Base-by-base conservation (phyloP, 2,113 vertebrate genomes). In the Suncus etruscus region DNA sequence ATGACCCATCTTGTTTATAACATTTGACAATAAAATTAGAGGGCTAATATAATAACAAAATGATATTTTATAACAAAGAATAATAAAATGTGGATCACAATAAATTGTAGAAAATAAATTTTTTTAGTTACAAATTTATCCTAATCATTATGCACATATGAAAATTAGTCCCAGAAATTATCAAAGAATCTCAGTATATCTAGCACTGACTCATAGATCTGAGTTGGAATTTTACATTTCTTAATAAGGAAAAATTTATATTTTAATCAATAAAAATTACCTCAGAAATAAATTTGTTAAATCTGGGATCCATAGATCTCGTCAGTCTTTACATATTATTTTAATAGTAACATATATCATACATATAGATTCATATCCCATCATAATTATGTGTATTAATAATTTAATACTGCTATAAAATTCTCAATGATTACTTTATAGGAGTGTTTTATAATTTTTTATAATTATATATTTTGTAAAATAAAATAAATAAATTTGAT, bases 221-320 rank as follows among this genome's bases (percentile, higher is more conserved):
- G 29, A 83, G 20, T 32, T 75, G 61, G 32, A 79, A 16, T n/a
- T 83, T 87, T 91, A 16, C 83, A 81, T 84, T 88, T 83, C 48
- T 86, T 77, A 86, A 74, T 86, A 78, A 63, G 3, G 29, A 78
- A 24, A 0, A 50, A 22, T 1, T 86, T 83, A 6, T 18, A 66
- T 70, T 61, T n/a, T 72, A 82, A 58, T 58, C 76, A 75, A 39
- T 89, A 20, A 29, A 88, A 15, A 45, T 68, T 89, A 8, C 1
- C 22, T 89, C 81, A 84, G 6, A 91, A 87, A 79, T 82, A 80
- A 93, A 68, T 65, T 82, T 15, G 54, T 82, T 76, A 69, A 90
- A 66, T 76, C 20, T 83, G 65, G 11, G 10, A 76, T 20, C 39
- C 51, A 84, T 31, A 83, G 91, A 68, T 25, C 11, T 10, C 18